These are phyloP conservation scores for Kryptolebias ocellatus DNA, from an alignment of 2,797 vertebrate species.

Conservation along the genomic window DNA sequence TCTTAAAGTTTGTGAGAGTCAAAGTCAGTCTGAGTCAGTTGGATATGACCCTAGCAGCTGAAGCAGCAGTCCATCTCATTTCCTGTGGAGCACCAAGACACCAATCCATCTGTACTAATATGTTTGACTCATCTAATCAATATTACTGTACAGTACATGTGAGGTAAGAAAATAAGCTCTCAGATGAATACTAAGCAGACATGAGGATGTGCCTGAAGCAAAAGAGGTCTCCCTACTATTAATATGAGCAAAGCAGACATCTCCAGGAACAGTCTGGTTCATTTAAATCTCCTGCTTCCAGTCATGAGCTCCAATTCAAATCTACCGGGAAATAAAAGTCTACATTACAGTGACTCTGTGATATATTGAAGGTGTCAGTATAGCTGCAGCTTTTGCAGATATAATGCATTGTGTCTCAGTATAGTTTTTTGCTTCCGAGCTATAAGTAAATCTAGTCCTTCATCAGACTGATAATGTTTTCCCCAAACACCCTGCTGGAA, in stretches of 20 bases:
- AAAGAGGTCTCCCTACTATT: slow-evolving; percentile 44
- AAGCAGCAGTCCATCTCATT: not conserved
- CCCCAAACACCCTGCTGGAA: slow-evolving; percentile 44
- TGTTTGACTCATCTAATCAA: not conserved
- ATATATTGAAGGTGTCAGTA: slow-evolving; percentile 29
- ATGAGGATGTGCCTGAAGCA: slow-evolving; percentile 52
- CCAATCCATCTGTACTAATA: not conserved
- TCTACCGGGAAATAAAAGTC: slow-evolving; percentile 52
- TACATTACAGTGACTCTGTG: slow-evolving; percentile 5
- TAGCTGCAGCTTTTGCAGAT: slow-evolving; percentile 39
- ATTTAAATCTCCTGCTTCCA: slow-evolving; percentile 47
- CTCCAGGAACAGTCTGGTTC: slow-evolving; percentile 55
- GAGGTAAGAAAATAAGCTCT: slow-evolving; percentile 35
- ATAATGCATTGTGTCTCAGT: slow-evolving; percentile 19
- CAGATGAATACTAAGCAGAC: slow-evolving; percentile 56
- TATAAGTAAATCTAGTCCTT: slow-evolving; percentile 42
- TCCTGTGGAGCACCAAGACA: not conserved
- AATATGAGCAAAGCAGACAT: slow-evolving; percentile 58
- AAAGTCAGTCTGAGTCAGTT: no score
- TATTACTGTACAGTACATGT: slow-evolving; percentile 30
- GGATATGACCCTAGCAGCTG: no score
- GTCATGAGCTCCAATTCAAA: not conserved
- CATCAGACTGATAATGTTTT: slow-evolving; percentile 60
- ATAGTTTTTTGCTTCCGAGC: slow-evolving; percentile 30
- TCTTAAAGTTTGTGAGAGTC: no score